Evolutionary conservation across 2,797 vertebrate species (phyloP), one percentile per base, ranked within the genome.

Genomic region (Enteromius trimaculatus): DNA sequence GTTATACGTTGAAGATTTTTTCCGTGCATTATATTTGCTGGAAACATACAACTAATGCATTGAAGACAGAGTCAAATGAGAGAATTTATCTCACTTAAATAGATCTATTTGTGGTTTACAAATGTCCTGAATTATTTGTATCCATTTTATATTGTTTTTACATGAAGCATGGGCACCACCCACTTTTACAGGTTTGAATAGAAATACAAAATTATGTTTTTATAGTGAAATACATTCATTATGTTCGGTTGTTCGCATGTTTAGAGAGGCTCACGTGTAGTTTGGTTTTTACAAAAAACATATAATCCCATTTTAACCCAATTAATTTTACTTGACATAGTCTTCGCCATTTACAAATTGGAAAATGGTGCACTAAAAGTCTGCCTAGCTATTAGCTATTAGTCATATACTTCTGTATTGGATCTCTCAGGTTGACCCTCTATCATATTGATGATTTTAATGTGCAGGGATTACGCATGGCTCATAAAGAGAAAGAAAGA

Each of bases 401-500:
- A 55, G 17, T 53, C 29, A n/a, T 58, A 23, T 42, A 76, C 26
- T 5, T 29, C 17, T 64, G 2, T 74, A 39, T 39, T 64, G 21
- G 44, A 51, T 58, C 44, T 31, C 49, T 55, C 16, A 76, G 71
- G n/a, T 34, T 49, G 80, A 51, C 47, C 23, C 14, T 16, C 64
- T 77, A 16, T 69, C 42, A 34, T 71, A 60, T 26, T 37, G 51
- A 69, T 62, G 65, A 62, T 60, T 77, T 47, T 77, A 29, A 69
- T 70, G 65, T 26, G 26, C 3, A 49, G 64, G 37, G 26, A 62
- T 78, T 83, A 83, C 5, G 26, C 65, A 71, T 17, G 17, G 26
- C 26, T 78, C 65, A 64, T 78, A 51, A 58, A 82, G 29, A 44
- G 23, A 76, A n/a, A 66, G n/a, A 49, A n/a, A 66, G n/a, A 49